Evolutionary conservation across 2,888 invertebrate genomes (phyloP).

Genomic region (Thereva unica): DNA sequence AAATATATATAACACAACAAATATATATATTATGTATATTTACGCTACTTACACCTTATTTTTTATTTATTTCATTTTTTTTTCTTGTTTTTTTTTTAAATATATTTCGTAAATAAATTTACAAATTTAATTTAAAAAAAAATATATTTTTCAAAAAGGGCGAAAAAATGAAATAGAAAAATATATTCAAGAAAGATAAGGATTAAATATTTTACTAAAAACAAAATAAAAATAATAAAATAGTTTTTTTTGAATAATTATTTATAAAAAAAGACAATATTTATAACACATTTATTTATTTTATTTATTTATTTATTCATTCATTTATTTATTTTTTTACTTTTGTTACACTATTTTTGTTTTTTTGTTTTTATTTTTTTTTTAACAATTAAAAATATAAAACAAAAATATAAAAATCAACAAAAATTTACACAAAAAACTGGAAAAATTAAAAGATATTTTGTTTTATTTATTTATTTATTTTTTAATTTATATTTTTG

Average conservation of each 20-base stretch:
- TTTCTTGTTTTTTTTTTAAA: too few relatives aligned
- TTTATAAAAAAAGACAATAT: slow-evolving; percentile 5
- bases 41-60: slow-evolving; percentile 18
- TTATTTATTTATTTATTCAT: too few relatives aligned
- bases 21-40: neutral
- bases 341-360: too few relatives aligned
- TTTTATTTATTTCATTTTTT: slow-evolving; percentile 17
- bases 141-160: too few relatives aligned
- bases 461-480: slow-evolving; percentile 11
- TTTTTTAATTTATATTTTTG: slow-evolving; percentile 9
- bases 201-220: slow-evolving; percentile 4
- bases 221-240: slow-evolving; percentile 14
- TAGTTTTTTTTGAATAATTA: slow-evolving; percentile 23
- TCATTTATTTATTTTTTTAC: too few relatives aligned
- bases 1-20: slow-evolving; percentile 15
- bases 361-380: slow-evolving; percentile 15
- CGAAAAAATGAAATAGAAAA: too few relatives aligned
- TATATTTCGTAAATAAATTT: too few relatives aligned
- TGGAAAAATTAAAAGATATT: slow-evolving; percentile 9
- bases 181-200: too few relatives aligned
- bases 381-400: slow-evolving; percentile 27
- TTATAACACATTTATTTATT: too few relatives aligned
- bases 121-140: too few relatives aligned
- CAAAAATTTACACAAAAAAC: too few relatives aligned
- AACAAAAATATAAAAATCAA: slow-evolving; percentile 8